Evolutionary conservation across 1,140 invertebrate species (phyloP), one percentile per base, ranked within the genome.

Genomic region (Aporrectodea caliginosa): DNA sequence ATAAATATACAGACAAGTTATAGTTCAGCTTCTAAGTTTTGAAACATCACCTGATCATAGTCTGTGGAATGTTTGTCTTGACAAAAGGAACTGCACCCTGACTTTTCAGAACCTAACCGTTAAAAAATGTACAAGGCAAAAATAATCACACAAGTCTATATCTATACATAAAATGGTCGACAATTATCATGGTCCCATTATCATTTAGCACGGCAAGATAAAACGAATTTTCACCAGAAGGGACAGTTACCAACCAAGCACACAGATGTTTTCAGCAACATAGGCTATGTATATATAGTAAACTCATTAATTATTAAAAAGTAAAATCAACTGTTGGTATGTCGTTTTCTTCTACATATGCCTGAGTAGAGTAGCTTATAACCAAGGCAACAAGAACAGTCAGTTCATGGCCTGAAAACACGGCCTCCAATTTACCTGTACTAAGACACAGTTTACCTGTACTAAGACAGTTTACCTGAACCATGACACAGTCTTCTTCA

Each of bases 61-160:
- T 84, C 75, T 88, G 87, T 79, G 87, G 87, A 71, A 87, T 78
- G 73, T 88, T 88, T 22, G 87, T 88, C 72, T 84, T 84, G 0
- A 87, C 83, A 84, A 87, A 88, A 58, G 85, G 85, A 72, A 87
- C 81, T 34, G 86, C 87, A 72, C 87, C 87, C 77, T 84, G 82
- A 16, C 78, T 80, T 78, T 85, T 87, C n/a, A 88, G 78, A 43
- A 84, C 82, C 80, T 84, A 35, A n/a, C 22, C 6, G 6, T 12
- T 58, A 58, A 58, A 22, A 58, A 58, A 58, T 58, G 6, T 58
- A 58, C 6, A 58, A 12, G 43, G 22, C 6, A 58, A 58, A 58
- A 58, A 58, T 58, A 58, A 58, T 58, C 43, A 58, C 43, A 58
- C 6, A 58, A 58, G 6, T 12, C 22, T 58, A 12, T 58, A 12